These are phyloP conservation scores for Salvelinus namaycush DNA, from an alignment of 2,113 vertebrate species.

Conservation along the genomic window DNA sequence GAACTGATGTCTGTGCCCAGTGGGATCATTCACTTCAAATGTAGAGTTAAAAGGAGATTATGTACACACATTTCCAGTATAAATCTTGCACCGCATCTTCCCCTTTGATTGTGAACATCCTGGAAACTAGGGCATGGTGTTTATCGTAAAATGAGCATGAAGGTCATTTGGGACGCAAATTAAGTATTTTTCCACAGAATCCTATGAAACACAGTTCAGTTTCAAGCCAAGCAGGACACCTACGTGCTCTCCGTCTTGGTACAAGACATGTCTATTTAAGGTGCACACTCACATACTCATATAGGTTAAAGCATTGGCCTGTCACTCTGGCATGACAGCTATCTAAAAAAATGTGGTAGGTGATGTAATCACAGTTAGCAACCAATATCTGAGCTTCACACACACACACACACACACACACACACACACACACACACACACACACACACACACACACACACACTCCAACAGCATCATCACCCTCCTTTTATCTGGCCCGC, in stretches of 20 bases:
- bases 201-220: conserved; percentile 14
- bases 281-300: not conserved
- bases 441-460: not conserved
- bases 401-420: not conserved
- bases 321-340: too few relatives aligned
- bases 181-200: conserved; percentile 8
- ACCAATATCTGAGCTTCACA: too few relatives aligned
- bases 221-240: not conserved
- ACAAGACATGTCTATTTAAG: conserved; percentile 31
- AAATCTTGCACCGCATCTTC: not conserved
- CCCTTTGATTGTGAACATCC: conserved; percentile 32
- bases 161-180: conserved; percentile 14
- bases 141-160: conserved; percentile 11
- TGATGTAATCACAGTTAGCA: too few relatives aligned
- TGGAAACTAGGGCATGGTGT: conserved; percentile 14
- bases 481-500: conserved; percentile 52
- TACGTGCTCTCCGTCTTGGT: too few relatives aligned
- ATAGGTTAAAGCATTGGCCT: too few relatives aligned
- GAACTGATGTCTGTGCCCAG: too few relatives aligned
- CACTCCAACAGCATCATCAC: conserved; percentile 16
- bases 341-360: too few relatives aligned
- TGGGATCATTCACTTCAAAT: not conserved
- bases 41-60: not conserved
- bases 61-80: conserved; percentile 4
- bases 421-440: not conserved